Base-by-base conservation (phyloP, 2,888 invertebrate genomes). In the Electrophaes corylata region DNA sequence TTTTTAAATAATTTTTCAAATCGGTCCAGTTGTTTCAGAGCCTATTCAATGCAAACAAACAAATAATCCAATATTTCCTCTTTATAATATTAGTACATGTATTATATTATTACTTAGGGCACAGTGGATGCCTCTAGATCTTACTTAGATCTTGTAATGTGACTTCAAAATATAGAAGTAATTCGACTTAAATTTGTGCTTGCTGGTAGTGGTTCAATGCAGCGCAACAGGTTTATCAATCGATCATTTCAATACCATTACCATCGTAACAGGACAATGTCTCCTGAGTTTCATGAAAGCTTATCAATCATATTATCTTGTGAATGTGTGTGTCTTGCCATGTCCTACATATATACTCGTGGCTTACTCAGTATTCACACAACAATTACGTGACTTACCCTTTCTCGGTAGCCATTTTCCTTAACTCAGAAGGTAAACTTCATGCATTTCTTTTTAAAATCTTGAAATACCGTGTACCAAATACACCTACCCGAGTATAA, bases 251-350 rank as follows among this genome's bases (percentile, higher is more conserved):
- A 69, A 72, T 75, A 76, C 10, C 26, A 26, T 77, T 75, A 76
- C 10, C 26, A 26, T 77, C 72, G 67, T 67, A 67, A 71, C 71
- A 78, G 79, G 78, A 73, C 78, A 79, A 77, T 72, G 79, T 76
- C 79, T 69, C 37, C 19, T 69, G 62, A 74, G 69, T 72, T 75
- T 72, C 71, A 66, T 75, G 60, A 75, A 76, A 70, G 66, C 64
- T 61, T 59, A 60, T 62, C 60, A 52, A 57, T 60, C 53, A 57
- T 55, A 47, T 44, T 29, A 41, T 59, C 47, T 37, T 45, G 37
- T n/a, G n/a, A n/a, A n/a, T n/a, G n/a, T n/a, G n/a, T 45, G 44
- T 58, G 53, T 45, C 43, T 40, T 49, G 33, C 33, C 39, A 31
- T 53, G 47, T 37, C 43, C 45, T 46, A 35, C 23, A 40, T 19